Evolutionary conservation across 37 sponge, comb jelly and placozoan species (phyloP).

Genomic region (Bolinopsis microptera): DNA sequence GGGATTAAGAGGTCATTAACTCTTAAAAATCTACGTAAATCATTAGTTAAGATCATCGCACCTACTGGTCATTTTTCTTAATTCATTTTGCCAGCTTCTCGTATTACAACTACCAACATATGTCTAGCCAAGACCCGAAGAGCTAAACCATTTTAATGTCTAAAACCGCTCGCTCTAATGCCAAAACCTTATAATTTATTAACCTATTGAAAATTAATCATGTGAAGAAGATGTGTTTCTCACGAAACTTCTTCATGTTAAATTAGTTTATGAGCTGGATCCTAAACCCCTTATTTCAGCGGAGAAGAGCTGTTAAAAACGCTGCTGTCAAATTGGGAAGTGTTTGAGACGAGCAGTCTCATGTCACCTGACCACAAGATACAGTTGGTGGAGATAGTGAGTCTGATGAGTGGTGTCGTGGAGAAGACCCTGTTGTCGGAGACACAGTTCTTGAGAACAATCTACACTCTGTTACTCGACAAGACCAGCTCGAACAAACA

Average conservation of each 20-base stretch:
- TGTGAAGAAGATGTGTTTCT: no score
- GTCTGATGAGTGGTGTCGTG: not conserved
- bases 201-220: no score
- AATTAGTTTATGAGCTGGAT: no score
- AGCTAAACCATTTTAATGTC: no score
- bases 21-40: not conserved
- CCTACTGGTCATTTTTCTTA: not conserved
- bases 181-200: no score
- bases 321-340: not conserved
- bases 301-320: not conserved
- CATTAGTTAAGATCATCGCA: not conserved
- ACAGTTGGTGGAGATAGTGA: not conserved
- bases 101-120: no score
- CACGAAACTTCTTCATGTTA: no score
- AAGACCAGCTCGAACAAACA: not conserved
- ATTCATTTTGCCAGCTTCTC: not conserved
- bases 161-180: no score
- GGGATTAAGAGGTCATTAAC: not conserved
- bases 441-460: not conserved
- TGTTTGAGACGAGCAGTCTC: conserved; percentile 29
- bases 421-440: not conserved
- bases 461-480: conserved; percentile 1
- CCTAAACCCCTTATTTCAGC: no score
- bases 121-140: no score
- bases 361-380: conserved; percentile 9